Evolutionary conservation across 2,888 invertebrate species (phyloP), one percentile per base, ranked within the genome.

Genomic region (Pseudolycoriella hygida): DNA sequence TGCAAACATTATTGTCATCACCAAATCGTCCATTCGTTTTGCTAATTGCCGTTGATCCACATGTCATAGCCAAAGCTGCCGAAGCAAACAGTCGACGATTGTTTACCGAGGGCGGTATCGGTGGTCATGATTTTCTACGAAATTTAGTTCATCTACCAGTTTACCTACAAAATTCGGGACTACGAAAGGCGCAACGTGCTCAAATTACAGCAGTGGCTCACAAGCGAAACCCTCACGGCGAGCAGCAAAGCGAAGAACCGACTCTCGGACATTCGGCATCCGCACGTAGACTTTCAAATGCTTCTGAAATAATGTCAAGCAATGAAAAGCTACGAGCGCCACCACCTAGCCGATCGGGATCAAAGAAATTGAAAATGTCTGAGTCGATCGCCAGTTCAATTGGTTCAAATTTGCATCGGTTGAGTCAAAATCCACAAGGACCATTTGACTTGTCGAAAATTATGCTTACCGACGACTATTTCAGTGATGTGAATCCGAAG

Each of bases 91-190:
- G 88, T 55, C 75, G 86, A 14, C 74, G 88, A 17, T 73, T 89
- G 30, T 85, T 92, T 55, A 83, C 81, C 30, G 94, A 94, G 62
- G 88, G 41, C 8, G 66, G 66, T 34, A 92, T 96, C 53, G 92
- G 92, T 48, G 94, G 94, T 0, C 90, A 93, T 70, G 87, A 86
- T 66, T 94, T 93, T 60, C 68, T 96, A 42, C 77, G 89, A 50
- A 97, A 97, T 62, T 81, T 97, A 72, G 92, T 98, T 18, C 97
- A 96, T 62, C 71, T 98, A 56, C 98, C 98, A 0, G 97, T 98
- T 67, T 98, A 92, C 64, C 71, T 98, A 47, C 97, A 98, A 70
- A 96, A 94, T 67, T 92, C 94, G 1, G 94, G 93, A 10, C 66
- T 97, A 48, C 74, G 93, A 1, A 80, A 88, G 54, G 87, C 90